Conservation (phyloP, 2,888 invertebrate species). For the Barypeithes pellucidus region DNA sequence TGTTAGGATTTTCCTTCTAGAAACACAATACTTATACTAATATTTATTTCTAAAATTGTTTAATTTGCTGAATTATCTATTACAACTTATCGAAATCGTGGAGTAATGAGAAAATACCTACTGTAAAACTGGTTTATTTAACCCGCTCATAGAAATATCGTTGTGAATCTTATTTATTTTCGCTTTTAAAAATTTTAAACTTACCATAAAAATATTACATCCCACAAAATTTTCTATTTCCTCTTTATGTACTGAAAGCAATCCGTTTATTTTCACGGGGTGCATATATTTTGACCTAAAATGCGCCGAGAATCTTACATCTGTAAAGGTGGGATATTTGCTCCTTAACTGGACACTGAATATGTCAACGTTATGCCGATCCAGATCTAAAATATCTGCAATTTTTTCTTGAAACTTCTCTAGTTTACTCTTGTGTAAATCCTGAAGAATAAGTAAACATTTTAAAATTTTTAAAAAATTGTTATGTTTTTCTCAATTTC, state of each 20-base stretch:
- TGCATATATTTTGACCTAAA: slow-evolving; percentile 97
- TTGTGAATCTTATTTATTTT: too few relatives aligned
- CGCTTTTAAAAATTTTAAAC: neutral
- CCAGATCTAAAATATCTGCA: slow-evolving; percentile 87
- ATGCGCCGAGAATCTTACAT: slow-evolving; percentile 94
- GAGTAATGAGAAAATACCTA: too few relatives aligned
- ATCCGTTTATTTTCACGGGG: slow-evolving; percentile 89
- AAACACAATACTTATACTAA: too few relatives aligned
- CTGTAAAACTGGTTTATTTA: too few relatives aligned
- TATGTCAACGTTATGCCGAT: slow-evolving; percentile 92
- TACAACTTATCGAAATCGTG: too few relatives aligned
- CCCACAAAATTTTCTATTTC: slow-evolving; percentile 95
- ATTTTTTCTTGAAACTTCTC: slow-evolving; percentile 92
- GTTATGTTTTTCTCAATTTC: too few relatives aligned
- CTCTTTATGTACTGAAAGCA: slow-evolving; percentile 92
- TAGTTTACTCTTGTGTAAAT: slow-evolving; percentile 87
- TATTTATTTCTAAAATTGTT: too few relatives aligned
- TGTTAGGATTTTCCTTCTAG: too few relatives aligned
- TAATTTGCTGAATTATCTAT: too few relatives aligned
- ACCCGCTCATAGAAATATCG: too few relatives aligned
- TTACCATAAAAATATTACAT: slow-evolving; percentile 93
- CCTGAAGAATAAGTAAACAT: slow-evolving; percentile 71
- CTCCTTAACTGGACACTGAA: slow-evolving; percentile 94
- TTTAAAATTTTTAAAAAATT: too few relatives aligned
- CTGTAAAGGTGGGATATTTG: slow-evolving; percentile 90